Conservation (phyloP, 2,113 vertebrate species). For the Varanus komodoensis region DNA sequence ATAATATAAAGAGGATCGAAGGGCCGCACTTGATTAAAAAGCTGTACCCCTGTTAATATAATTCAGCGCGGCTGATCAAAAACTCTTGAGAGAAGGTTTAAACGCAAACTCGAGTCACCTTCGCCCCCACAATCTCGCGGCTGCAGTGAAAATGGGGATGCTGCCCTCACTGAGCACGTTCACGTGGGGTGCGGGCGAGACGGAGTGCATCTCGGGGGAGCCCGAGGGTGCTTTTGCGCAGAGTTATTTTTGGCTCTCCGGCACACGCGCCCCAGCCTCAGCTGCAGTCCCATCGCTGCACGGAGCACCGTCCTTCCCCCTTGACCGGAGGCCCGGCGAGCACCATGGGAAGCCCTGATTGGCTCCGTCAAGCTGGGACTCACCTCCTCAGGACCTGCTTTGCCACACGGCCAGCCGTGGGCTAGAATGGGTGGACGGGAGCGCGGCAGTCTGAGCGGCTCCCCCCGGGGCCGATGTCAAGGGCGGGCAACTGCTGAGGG, state of each 20-base stretch:
- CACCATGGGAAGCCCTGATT: no score
- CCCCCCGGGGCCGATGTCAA: no score
- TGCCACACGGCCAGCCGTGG: no score
- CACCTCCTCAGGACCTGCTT: no score
- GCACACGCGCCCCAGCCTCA: neutral
- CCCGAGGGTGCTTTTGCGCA: neutral
- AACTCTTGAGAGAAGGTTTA: slow-evolving; percentile 17
- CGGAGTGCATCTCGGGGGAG: neutral
- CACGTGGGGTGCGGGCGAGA: neutral
- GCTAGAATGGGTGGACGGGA: no score
- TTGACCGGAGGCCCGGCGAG: neutral
- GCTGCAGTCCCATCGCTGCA: neutral
- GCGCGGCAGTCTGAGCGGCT: no score
- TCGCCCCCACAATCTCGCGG: neutral
- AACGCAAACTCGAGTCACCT: slow-evolving; percentile 10
- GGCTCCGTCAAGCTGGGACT: no score
- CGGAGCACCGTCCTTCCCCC: neutral
- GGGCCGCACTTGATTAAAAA: slow-evolving; percentile 78
- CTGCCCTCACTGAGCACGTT: neutral
- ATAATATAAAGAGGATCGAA: slow-evolving; percentile 81
- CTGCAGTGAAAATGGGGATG: neutral
- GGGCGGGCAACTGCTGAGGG: no score
- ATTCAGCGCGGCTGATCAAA: slow-evolving; percentile 10
- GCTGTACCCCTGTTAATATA: slow-evolving; percentile 69
- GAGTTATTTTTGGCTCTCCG: neutral